phyloP scores from a whole-genome alignment of 2,113 vertebrate genomes.

The Ceyx cyanopectus region DNA sequence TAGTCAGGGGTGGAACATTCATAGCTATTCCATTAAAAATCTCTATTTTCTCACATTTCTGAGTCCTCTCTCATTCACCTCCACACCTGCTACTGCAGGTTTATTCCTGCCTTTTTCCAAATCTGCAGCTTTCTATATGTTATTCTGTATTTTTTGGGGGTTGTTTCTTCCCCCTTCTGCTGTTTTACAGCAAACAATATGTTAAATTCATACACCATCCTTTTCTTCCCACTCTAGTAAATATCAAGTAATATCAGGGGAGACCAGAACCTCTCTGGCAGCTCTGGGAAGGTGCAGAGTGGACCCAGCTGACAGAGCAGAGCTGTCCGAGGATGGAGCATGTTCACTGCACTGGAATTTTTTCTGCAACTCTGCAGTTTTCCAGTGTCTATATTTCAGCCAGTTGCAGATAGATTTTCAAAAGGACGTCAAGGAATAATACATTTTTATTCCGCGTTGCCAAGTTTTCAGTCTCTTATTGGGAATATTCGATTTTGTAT shows the following conservation, averaged over 20 bases:
- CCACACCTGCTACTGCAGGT: background rate
- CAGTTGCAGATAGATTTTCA: constrained; percentile 7
- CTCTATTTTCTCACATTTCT: background rate
- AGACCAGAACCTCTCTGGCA: background rate
- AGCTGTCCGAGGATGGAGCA: background rate
- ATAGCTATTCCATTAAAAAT: background rate
- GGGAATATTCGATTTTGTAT: constrained; percentile 19
- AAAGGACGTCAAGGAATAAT: background rate
- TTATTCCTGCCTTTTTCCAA: background rate
- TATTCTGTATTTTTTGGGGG: background rate
- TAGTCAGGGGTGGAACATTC: background rate
- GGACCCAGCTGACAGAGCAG: background rate
- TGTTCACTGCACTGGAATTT: background rate
- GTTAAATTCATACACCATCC: background rate
- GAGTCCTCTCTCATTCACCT: background rate
- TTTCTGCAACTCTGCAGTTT: constrained; percentile 12
- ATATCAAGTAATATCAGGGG: background rate
- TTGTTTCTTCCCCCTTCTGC: background rate
- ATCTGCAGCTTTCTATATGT: background rate
- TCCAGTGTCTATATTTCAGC: background rate
- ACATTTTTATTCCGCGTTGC: background rate
- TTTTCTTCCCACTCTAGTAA: background rate
- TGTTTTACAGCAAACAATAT: background rate
- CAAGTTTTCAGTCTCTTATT: constrained; percentile 10
- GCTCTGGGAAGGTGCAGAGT: background rate